Conservation (phyloP, 30 jellyfish, hydroid and myxozoan genomes). For the Aurelia sp. region DNA sequence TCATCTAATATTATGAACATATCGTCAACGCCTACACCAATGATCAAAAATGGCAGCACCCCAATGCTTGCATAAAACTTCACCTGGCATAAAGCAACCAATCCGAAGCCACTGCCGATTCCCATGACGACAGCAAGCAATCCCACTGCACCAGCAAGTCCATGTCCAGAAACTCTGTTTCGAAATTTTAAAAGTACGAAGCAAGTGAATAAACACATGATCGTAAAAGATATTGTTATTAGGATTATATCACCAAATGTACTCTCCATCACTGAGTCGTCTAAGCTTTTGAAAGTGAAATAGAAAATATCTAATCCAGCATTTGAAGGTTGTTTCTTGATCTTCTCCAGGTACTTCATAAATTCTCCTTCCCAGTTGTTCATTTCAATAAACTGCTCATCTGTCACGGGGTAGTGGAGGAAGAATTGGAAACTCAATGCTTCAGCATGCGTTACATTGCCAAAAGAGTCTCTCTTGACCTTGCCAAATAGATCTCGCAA, state of each 20-base stretch:
- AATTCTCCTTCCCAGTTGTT: slow-evolving; percentile 25
- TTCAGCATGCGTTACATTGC: slow-evolving; percentile 5
- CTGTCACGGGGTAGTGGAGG: slow-evolving; percentile 10
- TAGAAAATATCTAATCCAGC: slow-evolving; percentile 18
- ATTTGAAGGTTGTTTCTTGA: background rate
- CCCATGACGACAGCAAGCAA: slow-evolving; percentile 42
- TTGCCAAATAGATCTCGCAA: slow-evolving; percentile 12
- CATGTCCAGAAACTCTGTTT: slow-evolving; percentile 48
- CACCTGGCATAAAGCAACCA: slow-evolving; percentile 16
- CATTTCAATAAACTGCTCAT: background rate
- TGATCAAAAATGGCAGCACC: slow-evolving; percentile 38
- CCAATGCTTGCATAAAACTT: slow-evolving; percentile 45
- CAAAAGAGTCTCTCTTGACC: background rate
- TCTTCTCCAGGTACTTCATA: background rate
- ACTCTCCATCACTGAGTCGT: slow-evolving; percentile 46
- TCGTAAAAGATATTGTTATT: slow-evolving; percentile 23
- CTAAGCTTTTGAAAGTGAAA: slow-evolving; percentile 36
- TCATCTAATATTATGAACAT: slow-evolving; percentile 63
- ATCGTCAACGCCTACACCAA: slow-evolving; percentile 63
- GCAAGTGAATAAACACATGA: slow-evolving; percentile 47
- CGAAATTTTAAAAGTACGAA: slow-evolving; percentile 19
- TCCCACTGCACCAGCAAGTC: slow-evolving; percentile 48
- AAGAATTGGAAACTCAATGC: slow-evolving; percentile 16
- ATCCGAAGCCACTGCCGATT: slow-evolving; percentile 52
- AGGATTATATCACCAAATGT: slow-evolving; percentile 34